Percentiles rank a stretch among this genome's conserved stretches.
These are phyloP conservation scores for Acronicta psi DNA, from an alignment of 2,888 invertebrate species.

Conservation along the genomic window DNA sequence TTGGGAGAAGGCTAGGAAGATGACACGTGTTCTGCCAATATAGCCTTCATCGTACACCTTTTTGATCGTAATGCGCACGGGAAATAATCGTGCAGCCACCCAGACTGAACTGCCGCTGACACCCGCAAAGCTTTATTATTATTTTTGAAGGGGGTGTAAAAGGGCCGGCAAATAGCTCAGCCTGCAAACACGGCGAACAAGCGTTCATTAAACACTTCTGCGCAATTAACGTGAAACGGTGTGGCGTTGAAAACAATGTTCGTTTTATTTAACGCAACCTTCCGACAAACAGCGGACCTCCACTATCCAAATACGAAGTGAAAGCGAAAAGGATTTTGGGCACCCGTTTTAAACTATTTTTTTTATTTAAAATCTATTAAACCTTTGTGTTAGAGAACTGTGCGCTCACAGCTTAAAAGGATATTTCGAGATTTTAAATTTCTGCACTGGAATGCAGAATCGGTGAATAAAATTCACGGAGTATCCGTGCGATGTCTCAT, in stretches of 20 bases:
- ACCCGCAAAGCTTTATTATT: conserved; percentile 44
- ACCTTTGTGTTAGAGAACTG: conserved; percentile 8
- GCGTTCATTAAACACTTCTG: conserved; percentile 81
- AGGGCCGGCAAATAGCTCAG: conserved; percentile 63
- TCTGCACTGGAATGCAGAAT: conserved; percentile 11
- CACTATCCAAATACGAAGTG: conserved; percentile 58
- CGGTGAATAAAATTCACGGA: conserved; percentile 26
- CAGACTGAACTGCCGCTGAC: conserved; percentile 37
- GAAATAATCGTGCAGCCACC: conserved; percentile 48
- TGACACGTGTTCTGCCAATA: conserved; percentile 6
- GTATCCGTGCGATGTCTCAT: conserved; percentile 34
- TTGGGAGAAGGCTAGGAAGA: no score
- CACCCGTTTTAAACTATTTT: conserved; percentile 32
- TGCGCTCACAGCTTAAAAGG: conserved; percentile 7
- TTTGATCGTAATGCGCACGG: conserved; percentile 54
- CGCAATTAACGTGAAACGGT: conserved; percentile 73
- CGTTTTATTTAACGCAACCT: conserved; percentile 70
- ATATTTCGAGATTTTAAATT: conserved; percentile 26
- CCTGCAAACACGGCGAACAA: conserved; percentile 71
- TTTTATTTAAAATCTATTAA: conserved; percentile 16
- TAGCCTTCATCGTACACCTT: conserved; percentile 22
- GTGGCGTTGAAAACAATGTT: conserved; percentile 70
- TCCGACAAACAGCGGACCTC: conserved; percentile 59
- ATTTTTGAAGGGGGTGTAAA: conserved; percentile 59
- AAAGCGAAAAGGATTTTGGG: conserved; percentile 54